Evolutionary conservation across 2,797 vertebrate species (phyloP).

Genomic region (Eurystomus glaucurus): DNA sequence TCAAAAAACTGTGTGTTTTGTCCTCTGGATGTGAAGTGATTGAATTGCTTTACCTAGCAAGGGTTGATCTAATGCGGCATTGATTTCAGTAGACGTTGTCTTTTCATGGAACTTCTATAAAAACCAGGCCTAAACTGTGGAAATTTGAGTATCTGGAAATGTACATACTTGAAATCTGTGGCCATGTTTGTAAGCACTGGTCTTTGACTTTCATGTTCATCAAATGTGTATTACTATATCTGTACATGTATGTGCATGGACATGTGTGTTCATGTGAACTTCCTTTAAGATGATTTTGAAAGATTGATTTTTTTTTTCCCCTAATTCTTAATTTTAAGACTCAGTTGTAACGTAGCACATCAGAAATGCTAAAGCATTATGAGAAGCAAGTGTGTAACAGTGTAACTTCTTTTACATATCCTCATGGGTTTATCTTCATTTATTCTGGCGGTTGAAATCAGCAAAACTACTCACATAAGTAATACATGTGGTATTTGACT

Average conservation of each 20-base stretch:
- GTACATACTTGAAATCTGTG: fast-evolving
- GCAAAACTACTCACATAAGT: not conserved
- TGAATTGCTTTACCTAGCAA: not conserved
- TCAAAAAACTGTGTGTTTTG: not conserved
- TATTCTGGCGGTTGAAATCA: not conserved
- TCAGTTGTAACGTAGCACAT: not conserved
- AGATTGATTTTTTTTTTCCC: fast-evolving
- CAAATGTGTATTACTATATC: not conserved
- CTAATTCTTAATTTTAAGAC: not conserved
- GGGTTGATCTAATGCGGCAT: not conserved
- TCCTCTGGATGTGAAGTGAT: not conserved
- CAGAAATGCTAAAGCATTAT: not conserved
- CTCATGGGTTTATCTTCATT: not conserved
- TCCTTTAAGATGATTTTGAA: not conserved
- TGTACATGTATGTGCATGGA: not conserved
- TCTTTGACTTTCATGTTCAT: not conserved
- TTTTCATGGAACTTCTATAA: not conserved
- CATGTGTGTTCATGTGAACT: not conserved
- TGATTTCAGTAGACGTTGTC: not conserved
- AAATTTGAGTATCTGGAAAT: not conserved
- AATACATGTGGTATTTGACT: not conserved
- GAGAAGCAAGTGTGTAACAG: not conserved
- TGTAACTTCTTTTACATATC: not conserved
- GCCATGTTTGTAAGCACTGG: not conserved
- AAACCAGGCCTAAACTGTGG: not conserved